A percentile compares a stretch with the other conserved stretches of the same genome.
Evolutionary conservation across 2,888 invertebrate genomes (phyloP).

Genomic region (Acholoe squamosa): DNA sequence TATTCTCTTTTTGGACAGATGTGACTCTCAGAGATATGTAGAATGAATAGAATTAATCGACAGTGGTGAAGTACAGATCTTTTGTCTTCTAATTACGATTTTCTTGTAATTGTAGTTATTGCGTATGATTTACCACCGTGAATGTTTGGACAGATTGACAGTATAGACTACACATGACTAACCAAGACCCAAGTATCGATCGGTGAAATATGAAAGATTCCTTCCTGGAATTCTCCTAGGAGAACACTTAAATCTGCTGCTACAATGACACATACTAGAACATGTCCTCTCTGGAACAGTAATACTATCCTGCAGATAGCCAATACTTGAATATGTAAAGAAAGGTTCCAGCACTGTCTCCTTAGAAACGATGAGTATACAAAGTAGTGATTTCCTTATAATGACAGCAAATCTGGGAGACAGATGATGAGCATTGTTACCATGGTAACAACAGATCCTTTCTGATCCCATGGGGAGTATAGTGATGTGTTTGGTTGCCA

Average conservation of each 20-base stretch:
- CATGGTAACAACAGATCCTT: background rate
- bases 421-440: constrained; percentile 2
- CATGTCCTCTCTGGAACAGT: no score
- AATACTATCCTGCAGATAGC: background rate
- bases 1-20: background rate
- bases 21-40: background rate
- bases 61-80: background rate
- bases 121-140: background rate
- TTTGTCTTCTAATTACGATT: background rate
- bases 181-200: background rate
- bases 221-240: background rate
- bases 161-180: background rate
- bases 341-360: background rate
- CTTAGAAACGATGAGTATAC: constrained; percentile 11
- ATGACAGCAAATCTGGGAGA: background rate
- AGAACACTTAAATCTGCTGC: background rate
- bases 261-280: background rate
- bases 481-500: background rate
- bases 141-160: background rate
- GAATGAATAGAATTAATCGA: constrained; percentile 7
- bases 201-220: background rate
- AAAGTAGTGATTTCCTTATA: background rate
- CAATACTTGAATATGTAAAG: background rate
- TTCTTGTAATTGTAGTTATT: background rate
- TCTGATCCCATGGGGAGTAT: background rate